Evolutionary conservation across 2,888 invertebrate species (phyloP).

Genomic region (Folsomia manolachei): DNA sequence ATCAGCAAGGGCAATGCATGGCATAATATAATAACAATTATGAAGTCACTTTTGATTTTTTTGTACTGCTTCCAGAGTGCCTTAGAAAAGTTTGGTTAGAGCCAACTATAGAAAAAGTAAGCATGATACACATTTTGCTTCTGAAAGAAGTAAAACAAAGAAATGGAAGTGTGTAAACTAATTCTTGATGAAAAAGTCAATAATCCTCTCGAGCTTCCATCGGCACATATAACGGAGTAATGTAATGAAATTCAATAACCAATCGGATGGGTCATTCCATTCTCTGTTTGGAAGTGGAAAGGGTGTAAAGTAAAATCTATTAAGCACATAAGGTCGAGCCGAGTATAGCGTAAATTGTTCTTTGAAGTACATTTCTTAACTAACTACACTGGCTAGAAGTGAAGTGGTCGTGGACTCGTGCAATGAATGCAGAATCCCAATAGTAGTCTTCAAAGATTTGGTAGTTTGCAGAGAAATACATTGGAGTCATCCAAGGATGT

Average conservation of each 20-base stretch:
- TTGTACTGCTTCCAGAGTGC: too few relatives aligned
- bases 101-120: too few relatives aligned
- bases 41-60: background rate
- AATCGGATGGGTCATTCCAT: background rate
- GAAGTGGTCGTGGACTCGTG: background rate
- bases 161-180: background rate
- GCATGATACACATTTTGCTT: too few relatives aligned
- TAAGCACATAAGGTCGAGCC: too few relatives aligned
- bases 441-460: background rate
- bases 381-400: background rate
- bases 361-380: background rate
- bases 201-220: background rate
- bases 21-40: background rate
- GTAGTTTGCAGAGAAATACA: background rate
- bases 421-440: background rate
- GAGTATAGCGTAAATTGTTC: background rate
- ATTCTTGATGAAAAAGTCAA: background rate
- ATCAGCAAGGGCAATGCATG: background rate
- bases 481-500: background rate
- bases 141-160: too few relatives aligned
- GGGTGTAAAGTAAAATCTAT: background rate
- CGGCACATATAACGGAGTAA: too few relatives aligned
- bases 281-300: background rate
- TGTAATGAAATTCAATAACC: background rate
- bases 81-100: too few relatives aligned